Conservation (phyloP, 2,888 invertebrate genomes). For the Eledona agricola region DNA sequence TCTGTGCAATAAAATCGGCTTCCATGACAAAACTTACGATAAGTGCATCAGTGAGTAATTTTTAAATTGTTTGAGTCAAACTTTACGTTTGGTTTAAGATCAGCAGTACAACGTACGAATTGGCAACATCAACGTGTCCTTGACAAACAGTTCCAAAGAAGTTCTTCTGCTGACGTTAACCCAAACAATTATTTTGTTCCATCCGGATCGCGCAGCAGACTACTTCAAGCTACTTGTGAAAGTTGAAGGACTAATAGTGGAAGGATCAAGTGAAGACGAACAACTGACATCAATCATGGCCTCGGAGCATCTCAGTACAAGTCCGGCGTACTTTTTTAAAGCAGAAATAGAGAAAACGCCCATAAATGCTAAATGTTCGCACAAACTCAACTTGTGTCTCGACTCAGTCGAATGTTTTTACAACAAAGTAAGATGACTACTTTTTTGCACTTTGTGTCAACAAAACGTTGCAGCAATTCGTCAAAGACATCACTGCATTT, state of each 20-base stretch:
- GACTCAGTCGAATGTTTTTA: conserved; percentile 81
- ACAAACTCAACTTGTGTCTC: conserved; percentile 72
- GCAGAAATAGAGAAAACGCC: conserved; percentile 80
- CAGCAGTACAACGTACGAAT: conserved; percentile 80
- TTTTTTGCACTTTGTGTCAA: conserved; percentile 1
- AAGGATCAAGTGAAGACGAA: conserved; percentile 75
- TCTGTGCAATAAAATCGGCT: conserved; percentile 60
- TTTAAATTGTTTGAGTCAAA: too few species aligned
- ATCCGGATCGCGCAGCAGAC: conserved; percentile 53
- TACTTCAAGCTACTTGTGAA: conserved; percentile 52
- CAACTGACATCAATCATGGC: conserved; percentile 74
- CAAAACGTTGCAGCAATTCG: conserved; percentile 43
- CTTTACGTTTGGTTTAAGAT: conserved; percentile 61
- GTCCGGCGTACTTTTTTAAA: conserved; percentile 75
- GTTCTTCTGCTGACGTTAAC: conserved; percentile 76
- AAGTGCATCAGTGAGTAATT: conserved; percentile 12
- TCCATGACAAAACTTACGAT: conserved; percentile 37
- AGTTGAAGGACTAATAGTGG: conserved; percentile 79
- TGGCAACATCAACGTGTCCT: conserved; percentile 75
- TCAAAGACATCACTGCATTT: conserved; percentile 47
- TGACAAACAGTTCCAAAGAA: conserved; percentile 75
- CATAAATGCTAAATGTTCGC: conserved; percentile 69
- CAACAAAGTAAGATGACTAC: conserved; percentile 70
- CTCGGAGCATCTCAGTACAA: conserved; percentile 68
- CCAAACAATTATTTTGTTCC: conserved; percentile 66